phyloP scores from a whole-genome alignment of 53 echinoderm and acorn worm species.

The Holothuria leucospilota region DNA sequence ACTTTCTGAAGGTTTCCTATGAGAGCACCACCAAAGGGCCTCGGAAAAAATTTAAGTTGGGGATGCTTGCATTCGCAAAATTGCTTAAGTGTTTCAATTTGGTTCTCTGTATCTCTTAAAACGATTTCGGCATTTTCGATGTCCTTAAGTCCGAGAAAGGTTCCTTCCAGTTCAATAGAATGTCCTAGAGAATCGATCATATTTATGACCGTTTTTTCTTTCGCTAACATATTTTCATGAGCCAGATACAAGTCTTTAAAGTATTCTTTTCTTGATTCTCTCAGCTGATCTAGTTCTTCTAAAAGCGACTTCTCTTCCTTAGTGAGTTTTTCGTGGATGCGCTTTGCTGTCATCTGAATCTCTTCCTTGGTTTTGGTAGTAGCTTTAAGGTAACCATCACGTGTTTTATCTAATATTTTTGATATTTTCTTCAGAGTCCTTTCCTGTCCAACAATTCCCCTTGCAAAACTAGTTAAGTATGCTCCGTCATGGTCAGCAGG shows the following conservation, averaged over 20 bases:
- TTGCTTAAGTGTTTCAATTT: constrained; percentile 12
- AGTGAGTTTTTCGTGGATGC: neutral
- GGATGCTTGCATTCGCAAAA: constrained; percentile 18
- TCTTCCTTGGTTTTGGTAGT: neutral
- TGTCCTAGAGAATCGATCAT: neutral
- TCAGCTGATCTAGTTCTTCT: constrained; percentile 3
- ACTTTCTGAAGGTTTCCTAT: constrained; percentile 13
- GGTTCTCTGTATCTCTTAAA: neutral
- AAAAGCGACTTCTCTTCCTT: constrained; percentile 1
- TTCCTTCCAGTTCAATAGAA: neutral
- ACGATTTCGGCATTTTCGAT: constrained; percentile 3
- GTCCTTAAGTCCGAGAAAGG: neutral
- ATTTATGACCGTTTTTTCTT: neutral
- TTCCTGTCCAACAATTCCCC: neutral
- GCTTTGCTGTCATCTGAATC: neutral
- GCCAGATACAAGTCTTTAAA: constrained; percentile 29
- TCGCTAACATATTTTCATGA: constrained; percentile 4
- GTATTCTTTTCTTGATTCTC: neutral
- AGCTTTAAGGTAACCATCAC: constrained; percentile 13
- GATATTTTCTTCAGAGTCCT: constrained; percentile 10
- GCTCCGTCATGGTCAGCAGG: neutral
- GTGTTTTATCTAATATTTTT: constrained; percentile 1
- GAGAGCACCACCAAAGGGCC: neutral
- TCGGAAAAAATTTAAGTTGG: neutral
- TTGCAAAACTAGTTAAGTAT: neutral